Evolutionary conservation across 2,888 invertebrate genomes (phyloP).

Genomic region (Rhagonycha lutea): DNA sequence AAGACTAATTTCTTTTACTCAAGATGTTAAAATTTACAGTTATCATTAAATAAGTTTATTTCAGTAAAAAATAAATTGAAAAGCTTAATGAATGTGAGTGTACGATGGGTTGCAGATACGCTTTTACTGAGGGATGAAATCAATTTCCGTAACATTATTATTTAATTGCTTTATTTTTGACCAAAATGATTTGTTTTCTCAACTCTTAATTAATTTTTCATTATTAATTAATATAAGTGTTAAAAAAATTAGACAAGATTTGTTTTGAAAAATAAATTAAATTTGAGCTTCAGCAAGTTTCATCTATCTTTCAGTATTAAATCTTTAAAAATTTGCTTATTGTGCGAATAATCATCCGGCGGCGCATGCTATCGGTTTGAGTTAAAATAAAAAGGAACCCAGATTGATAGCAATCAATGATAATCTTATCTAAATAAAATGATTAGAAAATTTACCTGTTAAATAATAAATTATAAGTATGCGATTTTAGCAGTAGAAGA

Average conservation of each 20-base stretch:
- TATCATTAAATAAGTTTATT: not conserved
- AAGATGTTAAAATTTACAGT: not conserved
- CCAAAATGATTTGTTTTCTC: not conserved
- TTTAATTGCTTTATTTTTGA: not conserved
- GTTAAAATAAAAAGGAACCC: not conserved
- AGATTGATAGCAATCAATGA: not conserved
- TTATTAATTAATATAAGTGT: not conserved
- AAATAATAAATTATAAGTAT: too few relatives aligned
- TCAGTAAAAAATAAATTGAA: not conserved
- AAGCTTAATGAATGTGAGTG: not conserved
- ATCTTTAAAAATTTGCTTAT: not conserved
- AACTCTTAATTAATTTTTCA: not conserved
- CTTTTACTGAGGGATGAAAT: not conserved
- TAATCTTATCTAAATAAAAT: not conserved
- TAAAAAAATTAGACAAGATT: not conserved
- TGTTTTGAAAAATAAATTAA: not conserved
- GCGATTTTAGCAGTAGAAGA: too few relatives aligned
- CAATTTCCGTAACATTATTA: not conserved
- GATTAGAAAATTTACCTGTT: too few relatives aligned
- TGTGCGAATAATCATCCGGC: not conserved
- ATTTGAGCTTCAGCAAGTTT: not conserved
- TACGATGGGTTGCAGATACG: not conserved
- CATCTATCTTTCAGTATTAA: not conserved
- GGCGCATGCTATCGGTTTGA: too few relatives aligned
- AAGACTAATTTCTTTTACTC: not conserved